A percentile compares a stretch with the other conserved stretches of the same genome.
phyloP scores from a whole-genome alignment of 2,113 vertebrate species.

The Leptosomus discolor region DNA sequence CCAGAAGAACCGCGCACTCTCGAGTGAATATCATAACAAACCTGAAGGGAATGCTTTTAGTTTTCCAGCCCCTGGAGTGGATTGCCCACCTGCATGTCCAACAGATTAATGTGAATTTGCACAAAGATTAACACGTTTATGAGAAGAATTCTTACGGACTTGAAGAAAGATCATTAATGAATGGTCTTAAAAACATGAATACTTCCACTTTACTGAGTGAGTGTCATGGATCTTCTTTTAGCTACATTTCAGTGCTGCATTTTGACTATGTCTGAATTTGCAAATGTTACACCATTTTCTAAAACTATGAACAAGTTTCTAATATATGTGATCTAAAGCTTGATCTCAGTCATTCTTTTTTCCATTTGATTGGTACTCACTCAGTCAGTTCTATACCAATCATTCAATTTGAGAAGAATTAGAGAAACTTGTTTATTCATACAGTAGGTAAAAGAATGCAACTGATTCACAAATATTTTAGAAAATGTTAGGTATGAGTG shows the following conservation, averaged over 20 bases:
- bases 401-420: neutral
- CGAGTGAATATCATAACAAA: neutral
- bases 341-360: neutral
- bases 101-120: neutral
- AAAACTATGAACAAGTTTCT: neutral
- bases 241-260: neutral
- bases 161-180: neutral
- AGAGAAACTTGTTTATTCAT: neutral
- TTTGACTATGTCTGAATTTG: neutral
- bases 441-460: neutral
- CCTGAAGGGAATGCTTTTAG: neutral
- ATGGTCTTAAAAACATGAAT: neutral
- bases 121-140: neutral
- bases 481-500: neutral
- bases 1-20: neutral
- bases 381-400: neutral
- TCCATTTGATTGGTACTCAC: neutral
- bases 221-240: neutral
- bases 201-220: neutral
- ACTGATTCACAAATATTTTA: neutral
- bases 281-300: neutral
- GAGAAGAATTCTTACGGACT: neutral
- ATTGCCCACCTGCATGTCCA: neutral
- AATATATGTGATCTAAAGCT: neutral
- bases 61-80: neutral